Conservation (phyloP, 2,113 vertebrate genomes). For the Shinisaurus crocodilurus region DNA sequence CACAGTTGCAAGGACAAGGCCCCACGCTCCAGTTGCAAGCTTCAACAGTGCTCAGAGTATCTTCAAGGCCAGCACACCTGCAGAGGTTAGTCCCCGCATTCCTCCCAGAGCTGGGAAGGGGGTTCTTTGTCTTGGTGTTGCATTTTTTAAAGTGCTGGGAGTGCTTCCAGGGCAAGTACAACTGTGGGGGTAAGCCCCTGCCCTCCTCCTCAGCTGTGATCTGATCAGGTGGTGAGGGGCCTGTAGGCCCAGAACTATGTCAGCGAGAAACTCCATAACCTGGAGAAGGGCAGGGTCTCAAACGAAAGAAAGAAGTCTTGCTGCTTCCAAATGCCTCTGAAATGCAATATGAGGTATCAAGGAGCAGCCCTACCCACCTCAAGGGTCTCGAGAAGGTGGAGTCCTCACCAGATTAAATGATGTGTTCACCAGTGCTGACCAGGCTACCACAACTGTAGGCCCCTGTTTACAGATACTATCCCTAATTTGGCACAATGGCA, state of each 20-base stretch:
- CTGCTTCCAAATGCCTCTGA: neutral
- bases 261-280: neutral
- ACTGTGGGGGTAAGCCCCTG: neutral
- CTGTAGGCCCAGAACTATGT: neutral
- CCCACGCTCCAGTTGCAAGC: neutral
- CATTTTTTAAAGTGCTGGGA: neutral
- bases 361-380: neutral
- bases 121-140: neutral
- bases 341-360: neutral
- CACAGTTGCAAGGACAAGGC: neutral
- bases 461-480: neutral
- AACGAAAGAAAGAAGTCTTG: neutral
- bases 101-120: neutral
- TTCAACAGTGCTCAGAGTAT: neutral
- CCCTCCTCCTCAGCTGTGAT: neutral
- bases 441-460: neutral
- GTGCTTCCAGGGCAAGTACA: neutral
- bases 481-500: neutral
- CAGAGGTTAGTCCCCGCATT: neutral
- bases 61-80: neutral
- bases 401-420: neutral
- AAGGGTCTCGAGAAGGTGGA: neutral
- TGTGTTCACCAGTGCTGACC: neutral
- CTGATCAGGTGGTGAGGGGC: neutral
- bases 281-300: neutral